phyloP scores from a whole-genome alignment of 2,888 invertebrate genomes.

The Artemia sp. region DNA sequence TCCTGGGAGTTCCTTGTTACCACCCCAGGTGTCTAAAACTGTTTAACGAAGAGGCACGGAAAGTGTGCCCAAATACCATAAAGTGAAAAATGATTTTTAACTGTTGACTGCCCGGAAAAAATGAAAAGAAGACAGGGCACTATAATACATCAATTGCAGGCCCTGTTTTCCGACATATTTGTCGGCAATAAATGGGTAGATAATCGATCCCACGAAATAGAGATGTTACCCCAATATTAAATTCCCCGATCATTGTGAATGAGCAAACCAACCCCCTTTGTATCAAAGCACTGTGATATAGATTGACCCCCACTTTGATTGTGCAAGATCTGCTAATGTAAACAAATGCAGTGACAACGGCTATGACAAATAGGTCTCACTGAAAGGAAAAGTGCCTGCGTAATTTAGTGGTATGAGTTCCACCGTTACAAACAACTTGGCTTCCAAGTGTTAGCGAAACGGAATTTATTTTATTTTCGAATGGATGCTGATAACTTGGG shows the following conservation, averaged over 20 bases:
- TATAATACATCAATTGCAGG: conserved; percentile 4
- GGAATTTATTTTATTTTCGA: too few species aligned
- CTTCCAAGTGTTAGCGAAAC: too few species aligned
- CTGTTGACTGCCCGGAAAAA: background rate
- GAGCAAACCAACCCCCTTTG: conserved; percentile 9
- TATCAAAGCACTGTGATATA: conserved; percentile 11
- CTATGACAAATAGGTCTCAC: too few species aligned
- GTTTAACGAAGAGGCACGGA: background rate
- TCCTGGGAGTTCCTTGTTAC: conserved; percentile 15
- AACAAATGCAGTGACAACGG: background rate
- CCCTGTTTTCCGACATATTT: conserved; percentile 14
- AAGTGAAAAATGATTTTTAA: conserved; percentile 13
- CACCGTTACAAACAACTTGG: too few species aligned
- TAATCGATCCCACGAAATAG: conserved; percentile 5
- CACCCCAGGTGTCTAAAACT: conserved; percentile 14
- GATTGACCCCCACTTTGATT: background rate
- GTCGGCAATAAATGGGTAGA: conserved; percentile 6
- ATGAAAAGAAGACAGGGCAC: background rate
- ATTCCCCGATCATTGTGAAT: conserved; percentile 1
- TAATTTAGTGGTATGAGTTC: too few species aligned
- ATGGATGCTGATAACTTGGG: too few species aligned
- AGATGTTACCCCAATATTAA: conserved; percentile 1
- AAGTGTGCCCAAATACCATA: conserved; percentile 10
- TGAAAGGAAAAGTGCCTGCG: too few species aligned
- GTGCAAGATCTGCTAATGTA: background rate